Conservation (phyloP, 2,888 invertebrate genomes). For the Cantharis lateralis region DNA sequence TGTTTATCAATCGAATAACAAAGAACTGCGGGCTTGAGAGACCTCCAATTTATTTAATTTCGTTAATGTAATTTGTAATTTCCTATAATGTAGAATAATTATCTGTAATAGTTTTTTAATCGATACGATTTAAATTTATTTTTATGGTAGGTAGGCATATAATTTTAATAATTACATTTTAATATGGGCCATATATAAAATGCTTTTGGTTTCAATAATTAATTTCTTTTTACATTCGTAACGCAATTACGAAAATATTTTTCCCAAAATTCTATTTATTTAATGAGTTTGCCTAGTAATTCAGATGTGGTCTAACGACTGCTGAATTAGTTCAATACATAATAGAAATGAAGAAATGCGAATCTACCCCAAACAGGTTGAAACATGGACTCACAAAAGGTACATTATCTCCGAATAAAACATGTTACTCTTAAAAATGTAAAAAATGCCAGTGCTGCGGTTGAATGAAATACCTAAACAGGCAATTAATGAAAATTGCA, state of each 20-base stretch:
- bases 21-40: background rate
- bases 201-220: background rate
- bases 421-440: too few species aligned
- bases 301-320: too few species aligned
- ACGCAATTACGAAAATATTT: background rate
- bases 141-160: background rate
- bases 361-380: too few species aligned
- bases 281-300: background rate
- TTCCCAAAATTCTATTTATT: background rate
- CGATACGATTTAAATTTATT: background rate
- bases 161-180: background rate
- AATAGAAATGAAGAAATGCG: too few species aligned
- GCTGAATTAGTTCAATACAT: too few species aligned
- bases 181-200: background rate
- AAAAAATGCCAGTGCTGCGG: too few species aligned
- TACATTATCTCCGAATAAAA: too few species aligned
- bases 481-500: background rate
- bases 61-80: background rate
- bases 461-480: too few species aligned
- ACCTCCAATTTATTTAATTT: background rate
- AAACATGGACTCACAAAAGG: too few species aligned
- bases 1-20: background rate
- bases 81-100: background rate
- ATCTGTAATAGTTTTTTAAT: background rate
- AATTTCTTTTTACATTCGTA: background rate